Evolutionary conservation across 35 echinoderm and acorn worm genomes (phyloP), one percentile per base, ranked within the genome.

Genomic region (Diadema setosum): DNA sequence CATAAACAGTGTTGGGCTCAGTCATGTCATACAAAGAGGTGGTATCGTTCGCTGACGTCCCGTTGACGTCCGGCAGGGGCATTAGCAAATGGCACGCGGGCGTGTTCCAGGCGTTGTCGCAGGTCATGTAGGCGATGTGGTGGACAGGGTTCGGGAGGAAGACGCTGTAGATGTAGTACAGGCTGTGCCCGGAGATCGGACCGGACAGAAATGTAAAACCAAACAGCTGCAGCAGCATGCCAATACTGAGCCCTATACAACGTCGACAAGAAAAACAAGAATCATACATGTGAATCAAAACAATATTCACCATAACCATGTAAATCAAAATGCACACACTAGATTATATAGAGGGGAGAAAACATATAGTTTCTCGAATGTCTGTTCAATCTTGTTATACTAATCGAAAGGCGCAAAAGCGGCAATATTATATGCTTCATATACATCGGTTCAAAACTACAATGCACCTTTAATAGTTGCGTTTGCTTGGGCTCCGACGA

Each of bases 211-310:
- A 78, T 33, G 73, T 41, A n/a, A 78, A 44, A 3, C 73, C 73
- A n/a, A 78, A 41, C 2, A 78, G 73, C 35, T 78, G 73, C 14
- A 78, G 73, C 73, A 78, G 73, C 73, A 78, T 78, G 27, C 73
- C 73, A 18, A 78, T 20, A 39, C 73, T 44, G 27, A 78, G 40
- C 39, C 73, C 73, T 78, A 67, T 60, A 5, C 1, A 60, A 7
- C 57, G 30, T 16, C 57, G 30, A 60, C n/a, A 60, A 60, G 57
- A 5, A 23, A 60, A 52, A 52, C 9, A n/a, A 52, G 48, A n/a
- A n/a, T 11, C 9, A 52, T 9, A 9, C 48, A 52, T 11, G 48
- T 11, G 48, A n/a, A 11, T 11, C 48, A 52, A 52, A 52, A 52
- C n/a, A 52, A 52, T 11, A 52, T 52, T 11, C 9, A 52, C 48